These are phyloP conservation scores for Leptinotarsa rubiginosa DNA, from an alignment of 2,888 invertebrate genomes.

Conservation along the genomic window DNA sequence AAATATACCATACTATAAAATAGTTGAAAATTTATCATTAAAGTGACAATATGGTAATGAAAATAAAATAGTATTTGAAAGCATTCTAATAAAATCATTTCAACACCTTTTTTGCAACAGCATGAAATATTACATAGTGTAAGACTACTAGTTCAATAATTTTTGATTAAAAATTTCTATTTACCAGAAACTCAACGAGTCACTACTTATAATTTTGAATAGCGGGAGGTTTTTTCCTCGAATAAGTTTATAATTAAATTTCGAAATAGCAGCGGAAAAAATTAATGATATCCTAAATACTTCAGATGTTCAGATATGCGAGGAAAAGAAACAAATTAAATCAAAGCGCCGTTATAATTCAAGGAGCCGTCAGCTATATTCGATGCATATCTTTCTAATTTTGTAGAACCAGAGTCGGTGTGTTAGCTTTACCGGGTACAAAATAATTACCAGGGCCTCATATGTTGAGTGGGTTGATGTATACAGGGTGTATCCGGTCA, in stretches of 20 bases:
- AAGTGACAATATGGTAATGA: no score
- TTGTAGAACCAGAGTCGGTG: not conserved
- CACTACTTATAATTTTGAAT: not conserved
- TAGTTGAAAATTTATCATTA: no score
- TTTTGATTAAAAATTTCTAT: no score
- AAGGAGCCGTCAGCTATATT: not conserved
- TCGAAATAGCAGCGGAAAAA: not conserved
- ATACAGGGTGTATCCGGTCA: no score
- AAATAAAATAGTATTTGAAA: no score
- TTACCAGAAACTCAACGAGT: not conserved
- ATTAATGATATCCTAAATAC: not conserved
- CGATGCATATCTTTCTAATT: constrained; percentile 3
- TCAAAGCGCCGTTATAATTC: constrained; percentile 1
- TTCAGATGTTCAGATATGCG: not conserved
- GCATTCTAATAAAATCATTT: no score
- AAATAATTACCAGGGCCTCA: not conserved
- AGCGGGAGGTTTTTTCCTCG: not conserved
- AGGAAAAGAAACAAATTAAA: not conserved
- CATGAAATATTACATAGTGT: no score
- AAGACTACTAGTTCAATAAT: no score
- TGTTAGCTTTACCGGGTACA: not conserved
- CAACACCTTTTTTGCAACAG: no score
- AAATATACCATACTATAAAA: no score
- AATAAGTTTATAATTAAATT: constrained; percentile 2
- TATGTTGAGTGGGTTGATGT: not conserved